Conservation (phyloP, 1,140 invertebrate genomes). For the Venturia canescens region DNA sequence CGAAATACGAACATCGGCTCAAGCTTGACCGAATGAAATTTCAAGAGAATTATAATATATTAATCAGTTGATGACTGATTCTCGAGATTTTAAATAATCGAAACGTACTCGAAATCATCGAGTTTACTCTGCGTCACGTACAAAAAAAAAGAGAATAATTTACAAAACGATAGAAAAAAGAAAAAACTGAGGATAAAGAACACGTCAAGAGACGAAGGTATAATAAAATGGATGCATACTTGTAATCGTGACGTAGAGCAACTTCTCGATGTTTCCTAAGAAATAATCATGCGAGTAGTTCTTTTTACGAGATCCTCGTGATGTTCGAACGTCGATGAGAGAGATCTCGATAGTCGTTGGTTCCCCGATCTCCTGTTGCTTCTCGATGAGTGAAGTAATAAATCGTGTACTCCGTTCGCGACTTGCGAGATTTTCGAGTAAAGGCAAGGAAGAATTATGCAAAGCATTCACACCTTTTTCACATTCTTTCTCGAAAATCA, state of each 20-base stretch:
- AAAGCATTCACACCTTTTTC: too few species aligned
- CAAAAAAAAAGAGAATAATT: constrained; percentile 15
- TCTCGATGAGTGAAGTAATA: too few species aligned
- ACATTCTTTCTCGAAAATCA: too few species aligned
- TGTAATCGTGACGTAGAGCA: constrained; percentile 47
- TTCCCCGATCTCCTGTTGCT: too few species aligned
- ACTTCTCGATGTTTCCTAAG: not conserved
- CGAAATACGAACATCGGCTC: constrained; percentile 62
- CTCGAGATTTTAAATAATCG: not conserved
- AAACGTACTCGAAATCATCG: not conserved
- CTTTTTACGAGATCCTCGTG: not conserved
- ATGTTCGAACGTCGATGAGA: too few species aligned
- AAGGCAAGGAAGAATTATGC: too few species aligned
- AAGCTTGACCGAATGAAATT: constrained; percentile 52
- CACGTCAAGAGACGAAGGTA: not conserved
- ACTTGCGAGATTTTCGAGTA: too few species aligned
- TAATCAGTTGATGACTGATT: not conserved
- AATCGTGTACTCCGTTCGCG: too few species aligned
- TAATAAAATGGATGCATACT: constrained; percentile 42
- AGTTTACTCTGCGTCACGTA: constrained; percentile 36
- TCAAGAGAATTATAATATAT: not conserved
- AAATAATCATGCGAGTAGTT: not conserved
- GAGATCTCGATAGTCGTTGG: too few species aligned
- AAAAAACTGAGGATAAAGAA: constrained; percentile 8
- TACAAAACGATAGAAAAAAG: constrained; percentile 1